phyloP scores from a whole-genome alignment of 2,113 vertebrate species.

The Takifugu bimaculatus region DNA sequence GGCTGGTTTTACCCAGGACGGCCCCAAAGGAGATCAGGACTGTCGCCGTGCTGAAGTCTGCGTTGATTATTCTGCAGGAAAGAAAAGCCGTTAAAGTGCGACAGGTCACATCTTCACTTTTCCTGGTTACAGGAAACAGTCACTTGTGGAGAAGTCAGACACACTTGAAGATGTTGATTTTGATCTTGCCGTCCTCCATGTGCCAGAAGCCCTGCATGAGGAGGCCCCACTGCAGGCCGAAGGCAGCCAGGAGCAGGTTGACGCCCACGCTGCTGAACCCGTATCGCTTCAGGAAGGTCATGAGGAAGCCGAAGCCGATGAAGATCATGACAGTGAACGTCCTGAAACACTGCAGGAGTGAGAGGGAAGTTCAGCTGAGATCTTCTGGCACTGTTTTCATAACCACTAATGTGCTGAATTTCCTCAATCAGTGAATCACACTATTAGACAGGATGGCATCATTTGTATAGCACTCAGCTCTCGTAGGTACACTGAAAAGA shows the following conservation, averaged over 20 bases:
- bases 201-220: conserved; percentile 84
- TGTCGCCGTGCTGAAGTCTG: conserved; percentile 93
- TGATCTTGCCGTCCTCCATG: conserved; percentile 56
- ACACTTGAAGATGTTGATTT: conserved; percentile 74
- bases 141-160: neutral
- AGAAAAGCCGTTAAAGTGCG: neutral
- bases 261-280: conserved; percentile 91
- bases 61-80: conserved; percentile 87
- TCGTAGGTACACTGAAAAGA: no score
- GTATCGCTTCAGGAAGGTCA: conserved; percentile 96
- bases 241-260: conserved; percentile 88
- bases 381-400: neutral
- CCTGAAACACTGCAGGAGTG: conserved; percentile 84
- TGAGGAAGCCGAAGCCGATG: conserved; percentile 94
- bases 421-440: conserved; percentile 17
- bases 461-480: neutral
- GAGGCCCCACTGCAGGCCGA: conserved; percentile 92
- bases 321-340: conserved; percentile 98
- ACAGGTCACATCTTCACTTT: neutral
- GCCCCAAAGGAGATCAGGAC: conserved; percentile 97
- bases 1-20: conserved; percentile 91
- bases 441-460: neutral
- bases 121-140: neutral
- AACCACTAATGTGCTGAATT: conserved; percentile 33
- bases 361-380: conserved; percentile 21